A percentile compares a stretch with the other conserved stretches of the same genome.
Evolutionary conservation across 2,797 vertebrate genomes (phyloP).

Genomic region (Euphonia xanthogaster): DNA sequence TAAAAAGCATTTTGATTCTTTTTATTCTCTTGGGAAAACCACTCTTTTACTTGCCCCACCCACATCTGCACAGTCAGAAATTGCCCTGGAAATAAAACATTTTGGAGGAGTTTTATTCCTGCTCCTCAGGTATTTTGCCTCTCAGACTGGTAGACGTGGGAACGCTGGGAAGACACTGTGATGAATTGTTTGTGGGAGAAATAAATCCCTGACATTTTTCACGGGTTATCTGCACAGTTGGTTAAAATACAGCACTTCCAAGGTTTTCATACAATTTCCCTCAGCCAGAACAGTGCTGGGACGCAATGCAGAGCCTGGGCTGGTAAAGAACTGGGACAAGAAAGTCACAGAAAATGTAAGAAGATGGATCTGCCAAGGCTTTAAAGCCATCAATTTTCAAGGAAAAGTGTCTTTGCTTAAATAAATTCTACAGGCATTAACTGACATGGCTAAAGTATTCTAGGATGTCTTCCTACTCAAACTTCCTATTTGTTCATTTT

Average conservation of each 20-base stretch:
- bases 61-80: not conserved
- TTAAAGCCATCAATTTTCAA: not conserved
- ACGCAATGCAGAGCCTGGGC: not conserved
- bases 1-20: not conserved
- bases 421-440: not conserved
- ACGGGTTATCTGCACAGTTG: not conserved
- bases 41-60: not conserved
- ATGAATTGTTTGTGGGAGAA: not conserved
- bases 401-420: not conserved
- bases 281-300: not conserved
- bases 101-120: not conserved
- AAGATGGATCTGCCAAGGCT: not conserved
- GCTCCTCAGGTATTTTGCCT: not conserved
- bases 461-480: not conserved
- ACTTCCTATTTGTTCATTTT: not conserved
- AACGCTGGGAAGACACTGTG: not conserved
- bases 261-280: not conserved
- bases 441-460: accelerated
- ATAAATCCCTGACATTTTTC: not conserved
- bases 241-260: not conserved
- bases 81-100: not conserved
- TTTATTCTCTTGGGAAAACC: not conserved
- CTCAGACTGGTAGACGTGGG: not conserved
- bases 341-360: not conserved
- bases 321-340: not conserved